Conservation (phyloP, 2,888 invertebrate genomes). For the Cotesia congregata region DNA sequence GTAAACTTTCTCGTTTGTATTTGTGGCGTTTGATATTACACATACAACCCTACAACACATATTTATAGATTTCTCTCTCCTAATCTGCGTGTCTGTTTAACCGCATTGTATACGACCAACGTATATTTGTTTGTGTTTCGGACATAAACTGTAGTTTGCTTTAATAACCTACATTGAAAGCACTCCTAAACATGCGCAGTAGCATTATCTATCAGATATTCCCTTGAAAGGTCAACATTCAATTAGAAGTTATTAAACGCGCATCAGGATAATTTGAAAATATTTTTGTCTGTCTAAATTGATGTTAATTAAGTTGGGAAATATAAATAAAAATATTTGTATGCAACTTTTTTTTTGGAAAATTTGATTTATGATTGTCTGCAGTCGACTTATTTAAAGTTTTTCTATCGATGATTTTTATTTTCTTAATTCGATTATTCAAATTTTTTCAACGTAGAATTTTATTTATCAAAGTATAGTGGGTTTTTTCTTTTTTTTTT, state of each 20-base stretch:
- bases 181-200: slow-evolving; percentile 11
- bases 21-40: slow-evolving; percentile 5
- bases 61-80: not conserved
- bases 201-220: not conserved
- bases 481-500: too few species aligned
- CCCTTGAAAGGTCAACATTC: not conserved
- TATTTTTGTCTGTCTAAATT: not conserved
- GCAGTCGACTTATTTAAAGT: not conserved
- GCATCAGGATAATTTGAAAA: not conserved
- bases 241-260: not conserved
- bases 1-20: slow-evolving; percentile 30
- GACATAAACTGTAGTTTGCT: slow-evolving; percentile 49
- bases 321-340: not conserved
- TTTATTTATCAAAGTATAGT: too few species aligned
- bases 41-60: not conserved
- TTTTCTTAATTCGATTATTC: too few species aligned
- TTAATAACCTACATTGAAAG: slow-evolving; percentile 54
- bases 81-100: slow-evolving; percentile 43
- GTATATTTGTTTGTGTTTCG: slow-evolving; percentile 39
- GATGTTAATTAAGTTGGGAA: not conserved
- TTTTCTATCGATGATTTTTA: too few species aligned
- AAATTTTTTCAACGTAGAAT: too few species aligned
- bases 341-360: not conserved
- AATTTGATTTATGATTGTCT: not conserved
- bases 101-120: slow-evolving; percentile 43